Percentiles rank a stretch among this genome's conserved stretches.
Evolutionary conservation across 2,888 invertebrate species (phyloP).

Genomic region (Drosophila nigricruria): DNA sequence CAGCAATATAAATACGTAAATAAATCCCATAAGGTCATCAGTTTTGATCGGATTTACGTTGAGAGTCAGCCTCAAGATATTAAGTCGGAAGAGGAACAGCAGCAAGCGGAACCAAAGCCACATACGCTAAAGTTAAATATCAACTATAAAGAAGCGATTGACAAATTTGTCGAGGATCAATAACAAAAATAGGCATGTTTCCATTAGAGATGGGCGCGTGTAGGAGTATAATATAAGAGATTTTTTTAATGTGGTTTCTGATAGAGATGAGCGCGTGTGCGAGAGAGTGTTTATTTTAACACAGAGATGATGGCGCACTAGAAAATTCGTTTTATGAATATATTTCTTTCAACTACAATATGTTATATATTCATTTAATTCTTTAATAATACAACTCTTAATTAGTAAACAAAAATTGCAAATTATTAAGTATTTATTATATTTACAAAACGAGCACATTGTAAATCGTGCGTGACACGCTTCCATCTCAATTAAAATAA

Average conservation of each 20-base stretch:
- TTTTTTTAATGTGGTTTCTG: not conserved
- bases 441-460: not conserved
- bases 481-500: not conserved
- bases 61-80: conserved; percentile 65
- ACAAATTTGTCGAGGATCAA: conserved; percentile 67
- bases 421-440: not conserved
- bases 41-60: conserved; percentile 89
- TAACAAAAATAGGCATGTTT: conserved; percentile 28
- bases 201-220: conserved; percentile 1
- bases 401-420: not conserved
- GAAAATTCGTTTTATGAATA: not conserved
- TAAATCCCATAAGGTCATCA: conserved; percentile 89
- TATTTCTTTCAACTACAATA: not conserved
- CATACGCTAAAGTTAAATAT: conserved; percentile 65
- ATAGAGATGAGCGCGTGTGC: not conserved
- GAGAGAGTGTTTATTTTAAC: not conserved
- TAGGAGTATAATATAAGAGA: not conserved
- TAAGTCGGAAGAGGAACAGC: conserved; percentile 34
- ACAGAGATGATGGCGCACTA: not conserved
- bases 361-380: not conserved
- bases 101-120: conserved; percentile 15
- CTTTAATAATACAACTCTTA: not conserved
- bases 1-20: conserved; percentile 87
- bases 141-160: conserved; percentile 83
- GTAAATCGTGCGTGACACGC: not conserved